phyloP scores from a whole-genome alignment of 2,113 vertebrate genomes.

The Columba janthina region DNA sequence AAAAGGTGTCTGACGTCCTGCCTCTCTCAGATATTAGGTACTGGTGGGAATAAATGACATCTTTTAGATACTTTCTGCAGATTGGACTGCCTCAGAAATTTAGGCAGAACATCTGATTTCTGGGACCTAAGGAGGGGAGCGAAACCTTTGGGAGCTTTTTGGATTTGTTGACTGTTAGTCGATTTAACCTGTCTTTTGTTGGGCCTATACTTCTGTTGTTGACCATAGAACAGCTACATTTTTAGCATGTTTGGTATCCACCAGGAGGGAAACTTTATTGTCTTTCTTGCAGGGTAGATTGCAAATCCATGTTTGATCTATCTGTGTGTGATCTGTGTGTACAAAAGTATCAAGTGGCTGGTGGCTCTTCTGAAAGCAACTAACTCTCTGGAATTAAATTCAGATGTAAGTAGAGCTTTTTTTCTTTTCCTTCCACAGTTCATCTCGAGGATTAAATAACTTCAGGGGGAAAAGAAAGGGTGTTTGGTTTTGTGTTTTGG shows the following conservation, averaged over 20 bases:
- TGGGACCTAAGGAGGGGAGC: background rate
- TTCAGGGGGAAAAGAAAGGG: background rate
- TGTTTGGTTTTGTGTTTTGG: too few species aligned
- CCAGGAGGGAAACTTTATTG: background rate
- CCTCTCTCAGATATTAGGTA: background rate
- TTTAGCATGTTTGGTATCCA: background rate
- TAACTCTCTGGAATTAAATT: background rate
- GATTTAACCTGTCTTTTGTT: background rate
- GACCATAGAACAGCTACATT: background rate
- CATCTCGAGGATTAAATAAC: background rate
- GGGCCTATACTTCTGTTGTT: fast-evolving
- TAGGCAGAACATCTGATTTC: background rate
- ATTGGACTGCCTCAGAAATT: background rate
- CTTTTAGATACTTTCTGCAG: background rate
- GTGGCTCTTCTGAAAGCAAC: background rate
- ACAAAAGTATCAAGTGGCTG: background rate
- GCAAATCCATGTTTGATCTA: background rate
- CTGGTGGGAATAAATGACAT: background rate
- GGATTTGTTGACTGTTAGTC: background rate
- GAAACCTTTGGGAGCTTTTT: background rate
- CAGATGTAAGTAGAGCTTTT: background rate
- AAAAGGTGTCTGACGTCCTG: background rate
- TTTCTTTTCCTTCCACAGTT: fast-evolving
- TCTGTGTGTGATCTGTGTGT: background rate
- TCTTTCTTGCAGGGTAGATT: background rate